Evolutionary conservation across 2,113 vertebrate species (phyloP).

Genomic region (Prunella himalayana): DNA sequence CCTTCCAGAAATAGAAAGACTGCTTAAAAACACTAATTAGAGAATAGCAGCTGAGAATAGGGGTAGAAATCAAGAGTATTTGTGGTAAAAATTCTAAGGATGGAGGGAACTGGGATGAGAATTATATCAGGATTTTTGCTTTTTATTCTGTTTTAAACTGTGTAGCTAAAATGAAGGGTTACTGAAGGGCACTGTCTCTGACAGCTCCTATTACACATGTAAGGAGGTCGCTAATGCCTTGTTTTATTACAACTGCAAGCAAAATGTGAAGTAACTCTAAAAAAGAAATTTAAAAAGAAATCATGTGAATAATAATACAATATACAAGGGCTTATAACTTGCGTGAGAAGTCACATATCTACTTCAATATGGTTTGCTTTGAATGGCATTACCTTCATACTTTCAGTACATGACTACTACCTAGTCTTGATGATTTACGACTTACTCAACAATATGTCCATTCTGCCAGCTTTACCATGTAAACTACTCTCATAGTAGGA

Average conservation of each 20-base stretch:
- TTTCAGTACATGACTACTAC: not conserved
- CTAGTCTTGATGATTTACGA: not conserved
- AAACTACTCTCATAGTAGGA: not conserved
- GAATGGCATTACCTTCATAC: not conserved
- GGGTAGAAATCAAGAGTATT: not conserved
- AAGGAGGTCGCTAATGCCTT: not conserved
- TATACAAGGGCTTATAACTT: not conserved
- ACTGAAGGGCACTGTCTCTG: not conserved
- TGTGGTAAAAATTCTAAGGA: not conserved
- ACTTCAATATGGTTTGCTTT: not conserved
- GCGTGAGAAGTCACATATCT: not conserved
- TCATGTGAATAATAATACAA: not conserved
- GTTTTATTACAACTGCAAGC: not conserved
- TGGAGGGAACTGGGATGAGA: not conserved
- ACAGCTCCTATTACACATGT: not conserved
- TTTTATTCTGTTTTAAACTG: not conserved
- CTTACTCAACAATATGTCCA: not conserved
- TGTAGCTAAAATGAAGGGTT: not conserved
- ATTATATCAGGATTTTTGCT: not conserved
- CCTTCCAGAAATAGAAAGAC: not conserved
- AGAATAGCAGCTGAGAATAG: not conserved
- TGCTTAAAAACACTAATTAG: not conserved
- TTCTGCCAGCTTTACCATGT: not conserved
- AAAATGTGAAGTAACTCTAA: not conserved
- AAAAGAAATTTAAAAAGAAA: not conserved